Conservation (phyloP, 2,113 vertebrate species). For the Urocynchramus pylzowi region DNA sequence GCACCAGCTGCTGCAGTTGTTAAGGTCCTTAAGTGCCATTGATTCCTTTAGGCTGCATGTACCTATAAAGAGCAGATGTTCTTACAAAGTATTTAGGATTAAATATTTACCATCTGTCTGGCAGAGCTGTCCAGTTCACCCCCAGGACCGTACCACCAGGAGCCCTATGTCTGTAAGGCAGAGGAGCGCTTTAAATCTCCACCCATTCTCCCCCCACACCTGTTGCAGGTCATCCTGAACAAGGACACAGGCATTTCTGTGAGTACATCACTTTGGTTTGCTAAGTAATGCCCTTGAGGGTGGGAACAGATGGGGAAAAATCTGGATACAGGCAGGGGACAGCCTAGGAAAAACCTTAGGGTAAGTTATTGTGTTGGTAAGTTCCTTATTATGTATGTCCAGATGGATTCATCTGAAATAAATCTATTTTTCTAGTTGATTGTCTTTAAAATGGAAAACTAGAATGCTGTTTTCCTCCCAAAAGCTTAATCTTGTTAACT, state of each 20-base stretch:
- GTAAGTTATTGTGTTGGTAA: neutral
- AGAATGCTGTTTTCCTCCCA: neutral
- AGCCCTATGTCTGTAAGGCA: conserved; percentile 82
- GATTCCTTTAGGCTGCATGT: neutral
- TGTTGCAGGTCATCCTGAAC: conserved; percentile 97
- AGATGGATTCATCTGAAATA: neutral
- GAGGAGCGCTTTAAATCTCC: conserved; percentile 90
- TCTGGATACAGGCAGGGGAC: neutral
- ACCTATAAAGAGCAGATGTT: neutral
- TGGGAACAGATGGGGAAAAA: neutral
- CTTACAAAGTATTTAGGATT: neutral
- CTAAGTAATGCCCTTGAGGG: neutral
- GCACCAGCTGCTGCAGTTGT: neutral
- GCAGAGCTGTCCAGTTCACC: conserved; percentile 94
- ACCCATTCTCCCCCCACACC: conserved; percentile 91
- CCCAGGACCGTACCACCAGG: conserved; percentile 92
- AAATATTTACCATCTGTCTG: neutral
- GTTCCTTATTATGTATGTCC: neutral
- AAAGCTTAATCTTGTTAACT: neutral
- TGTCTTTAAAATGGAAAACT: neutral
- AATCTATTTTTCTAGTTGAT: neutral
- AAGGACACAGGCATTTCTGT: conserved; percentile 96
- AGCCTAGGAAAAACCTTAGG: neutral
- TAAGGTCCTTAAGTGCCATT: neutral
- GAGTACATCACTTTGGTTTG: conserved; percentile 60